These are phyloP conservation scores for Diaprepes abbreviatus DNA, from an alignment of 2,888 invertebrate species.

Conservation along the genomic window DNA sequence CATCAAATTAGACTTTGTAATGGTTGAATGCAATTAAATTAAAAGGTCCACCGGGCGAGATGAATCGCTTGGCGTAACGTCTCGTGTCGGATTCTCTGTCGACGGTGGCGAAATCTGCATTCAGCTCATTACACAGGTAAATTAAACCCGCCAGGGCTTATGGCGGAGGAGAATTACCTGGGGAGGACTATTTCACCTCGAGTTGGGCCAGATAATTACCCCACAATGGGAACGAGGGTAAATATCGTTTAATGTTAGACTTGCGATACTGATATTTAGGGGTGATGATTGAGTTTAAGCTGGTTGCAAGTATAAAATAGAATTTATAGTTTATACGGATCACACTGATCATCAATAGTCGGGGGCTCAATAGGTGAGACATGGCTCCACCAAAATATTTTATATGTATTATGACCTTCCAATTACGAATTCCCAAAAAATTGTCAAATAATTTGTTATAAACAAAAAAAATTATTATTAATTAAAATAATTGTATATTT, in stretches of 20 bases:
- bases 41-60: slow-evolving; percentile 48
- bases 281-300: slow-evolving; percentile 13
- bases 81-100: slow-evolving; percentile 37
- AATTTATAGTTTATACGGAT: neutral
- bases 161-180: slow-evolving; percentile 61
- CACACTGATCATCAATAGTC: too few species aligned
- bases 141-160: slow-evolving; percentile 59
- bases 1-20: slow-evolving; percentile 50
- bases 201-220: slow-evolving; percentile 49
- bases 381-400: too few species aligned
- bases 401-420: too few species aligned
- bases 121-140: slow-evolving; percentile 67
- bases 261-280: slow-evolving; percentile 16
- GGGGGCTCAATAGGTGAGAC: too few species aligned
- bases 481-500: too few species aligned
- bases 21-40: slow-evolving; percentile 49
- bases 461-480: too few species aligned
- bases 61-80: slow-evolving; percentile 29
- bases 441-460: too few species aligned
- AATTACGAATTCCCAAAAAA: too few species aligned
- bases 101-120: slow-evolving; percentile 56
- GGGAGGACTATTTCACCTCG: slow-evolving; percentile 57
- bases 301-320: neutral
- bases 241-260: slow-evolving; percentile 43
- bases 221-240: slow-evolving; percentile 40